phyloP scores from a whole-genome alignment of 1,140 invertebrate genomes.

The Phenacoccus solenopsis region DNA sequence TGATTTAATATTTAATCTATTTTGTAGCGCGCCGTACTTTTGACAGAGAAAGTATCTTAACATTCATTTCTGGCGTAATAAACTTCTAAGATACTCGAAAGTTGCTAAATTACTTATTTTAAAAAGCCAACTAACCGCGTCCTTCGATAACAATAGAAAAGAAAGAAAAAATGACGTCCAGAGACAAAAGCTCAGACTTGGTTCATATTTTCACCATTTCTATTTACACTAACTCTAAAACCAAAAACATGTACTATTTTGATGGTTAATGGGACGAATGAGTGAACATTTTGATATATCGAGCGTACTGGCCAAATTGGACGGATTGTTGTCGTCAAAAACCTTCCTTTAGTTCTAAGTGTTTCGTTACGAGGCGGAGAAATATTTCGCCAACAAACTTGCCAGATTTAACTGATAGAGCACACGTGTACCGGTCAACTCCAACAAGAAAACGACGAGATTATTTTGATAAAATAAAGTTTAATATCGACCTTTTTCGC shows the following conservation, averaged over 20 bases:
- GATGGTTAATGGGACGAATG: too few species aligned
- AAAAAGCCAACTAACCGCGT: background rate
- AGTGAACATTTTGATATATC: too few species aligned
- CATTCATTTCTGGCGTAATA: background rate
- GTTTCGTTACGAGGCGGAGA: too few species aligned
- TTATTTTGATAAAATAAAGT: too few species aligned
- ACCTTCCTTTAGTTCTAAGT: too few species aligned
- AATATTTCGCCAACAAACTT: too few species aligned
- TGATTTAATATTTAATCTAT: constrained; percentile 4
- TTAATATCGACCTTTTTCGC: background rate
- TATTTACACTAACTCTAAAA: background rate
- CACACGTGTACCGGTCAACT: too few species aligned
- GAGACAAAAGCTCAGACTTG: background rate
- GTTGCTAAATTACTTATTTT: background rate
- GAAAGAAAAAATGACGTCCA: background rate
- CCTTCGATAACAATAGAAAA: background rate
- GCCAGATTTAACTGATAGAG: too few species aligned
- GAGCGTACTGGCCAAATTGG: too few species aligned
- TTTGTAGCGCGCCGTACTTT: background rate
- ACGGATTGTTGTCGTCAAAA: too few species aligned
- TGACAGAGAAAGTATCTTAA: background rate
- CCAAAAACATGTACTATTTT: background rate
- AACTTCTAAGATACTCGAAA: background rate
- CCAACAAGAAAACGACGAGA: too few species aligned
- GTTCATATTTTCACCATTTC: background rate